phyloP scores from a whole-genome alignment of 1,140 invertebrate genomes.

The Zaprionus lachaisei region DNA sequence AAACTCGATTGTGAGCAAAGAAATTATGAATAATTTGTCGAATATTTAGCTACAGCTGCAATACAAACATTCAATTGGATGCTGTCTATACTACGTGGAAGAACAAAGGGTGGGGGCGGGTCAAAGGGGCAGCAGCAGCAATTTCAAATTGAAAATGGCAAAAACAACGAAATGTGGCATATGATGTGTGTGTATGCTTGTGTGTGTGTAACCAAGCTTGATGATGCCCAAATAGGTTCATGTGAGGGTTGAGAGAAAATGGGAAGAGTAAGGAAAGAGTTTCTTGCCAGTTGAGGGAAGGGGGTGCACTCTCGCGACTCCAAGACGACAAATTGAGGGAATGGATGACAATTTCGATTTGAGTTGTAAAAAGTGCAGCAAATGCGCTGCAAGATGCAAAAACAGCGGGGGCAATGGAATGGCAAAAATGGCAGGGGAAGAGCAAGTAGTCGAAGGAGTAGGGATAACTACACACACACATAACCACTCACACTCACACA shows the following conservation, averaged over 20 bases:
- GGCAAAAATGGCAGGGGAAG: conserved; percentile 31
- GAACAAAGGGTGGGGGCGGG: neutral
- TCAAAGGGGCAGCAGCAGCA: neutral
- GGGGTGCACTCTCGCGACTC: conserved; percentile 24
- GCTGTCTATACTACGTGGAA: neutral
- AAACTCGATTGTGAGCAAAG: conserved; percentile 9
- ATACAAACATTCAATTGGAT: neutral
- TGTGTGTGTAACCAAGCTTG: conserved; percentile 62
- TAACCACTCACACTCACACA: conserved; percentile 9
- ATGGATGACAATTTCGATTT: conserved; percentile 84
- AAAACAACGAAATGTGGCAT: conserved; percentile 34
- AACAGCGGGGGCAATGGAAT: conserved; percentile 30
- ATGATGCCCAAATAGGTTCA: conserved; percentile 22
- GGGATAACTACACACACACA: conserved; percentile 40
- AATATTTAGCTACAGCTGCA: conserved; percentile 1
- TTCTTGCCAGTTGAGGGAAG: neutral
- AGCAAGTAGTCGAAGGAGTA: neutral
- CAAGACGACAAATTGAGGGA: conserved; percentile 83
- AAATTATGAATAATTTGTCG: conserved; percentile 11
- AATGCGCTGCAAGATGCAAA: conserved; percentile 63
- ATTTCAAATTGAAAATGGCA: conserved; percentile 11
- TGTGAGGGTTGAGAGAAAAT: neutral
- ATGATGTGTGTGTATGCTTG: conserved; percentile 31
- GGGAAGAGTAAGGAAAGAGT: neutral
- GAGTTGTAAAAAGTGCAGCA: conserved; percentile 82